A percentile compares a stretch with the other conserved stretches of the same genome.
These are phyloP conservation scores for Spodoptera picta DNA, from an alignment of 2,888 invertebrate genomes.

Conservation along the genomic window DNA sequence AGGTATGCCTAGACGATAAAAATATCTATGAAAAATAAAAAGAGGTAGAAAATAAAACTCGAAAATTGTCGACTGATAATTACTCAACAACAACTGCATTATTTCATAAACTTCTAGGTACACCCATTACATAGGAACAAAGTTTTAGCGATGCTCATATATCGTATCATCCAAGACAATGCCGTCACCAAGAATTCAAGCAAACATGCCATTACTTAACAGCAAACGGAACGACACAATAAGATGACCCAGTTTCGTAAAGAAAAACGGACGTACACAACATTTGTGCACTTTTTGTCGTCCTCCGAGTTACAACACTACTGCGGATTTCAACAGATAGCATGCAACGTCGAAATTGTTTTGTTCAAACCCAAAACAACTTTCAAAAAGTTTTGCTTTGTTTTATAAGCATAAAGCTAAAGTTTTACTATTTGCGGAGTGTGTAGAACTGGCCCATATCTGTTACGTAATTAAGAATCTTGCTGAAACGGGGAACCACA, in stretches of 20 bases:
- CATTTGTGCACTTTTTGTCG: constrained; percentile 65
- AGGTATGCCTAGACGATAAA: no score
- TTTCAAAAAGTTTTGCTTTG: constrained; percentile 13
- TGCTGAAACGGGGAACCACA: no score
- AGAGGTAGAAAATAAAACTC: no score
- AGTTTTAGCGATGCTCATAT: constrained; percentile 3
- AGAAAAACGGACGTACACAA: constrained; percentile 60
- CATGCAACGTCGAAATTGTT: constrained; percentile 25
- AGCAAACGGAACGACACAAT: constrained; percentile 60
- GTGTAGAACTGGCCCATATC: no score
- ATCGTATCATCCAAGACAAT: constrained; percentile 25
- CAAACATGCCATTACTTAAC: constrained; percentile 57
- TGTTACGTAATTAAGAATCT: no score
- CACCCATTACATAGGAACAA: neutral
- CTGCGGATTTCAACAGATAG: constrained; percentile 26
- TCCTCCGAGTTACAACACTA: constrained; percentile 41
- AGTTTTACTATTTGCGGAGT: no score
- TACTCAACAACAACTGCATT: no score
- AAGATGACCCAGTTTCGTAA: constrained; percentile 65
- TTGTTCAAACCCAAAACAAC: constrained; percentile 13
- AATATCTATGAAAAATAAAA: no score
- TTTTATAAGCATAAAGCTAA: no score
- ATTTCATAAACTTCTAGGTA: no score
- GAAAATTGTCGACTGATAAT: no score
- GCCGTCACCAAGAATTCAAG: constrained; percentile 42